These are phyloP conservation scores for Oreochromis mossambicus DNA, from an alignment of 2,797 vertebrate species.

Conservation along the genomic window DNA sequence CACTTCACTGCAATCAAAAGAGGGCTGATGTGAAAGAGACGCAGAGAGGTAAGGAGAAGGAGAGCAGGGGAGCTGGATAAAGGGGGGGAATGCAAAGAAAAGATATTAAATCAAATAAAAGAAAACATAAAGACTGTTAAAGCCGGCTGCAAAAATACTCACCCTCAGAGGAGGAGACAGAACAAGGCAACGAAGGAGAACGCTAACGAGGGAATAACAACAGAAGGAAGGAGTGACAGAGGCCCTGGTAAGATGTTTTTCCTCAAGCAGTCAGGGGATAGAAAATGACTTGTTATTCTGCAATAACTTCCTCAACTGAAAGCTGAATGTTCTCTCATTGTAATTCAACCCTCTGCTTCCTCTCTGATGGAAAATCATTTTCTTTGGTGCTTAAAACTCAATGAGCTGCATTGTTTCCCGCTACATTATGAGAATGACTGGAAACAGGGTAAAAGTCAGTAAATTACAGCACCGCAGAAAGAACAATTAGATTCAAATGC, in stretches of 20 bases:
- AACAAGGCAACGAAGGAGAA: slow-evolving; percentile 28
- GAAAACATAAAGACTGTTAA: slow-evolving; percentile 3
- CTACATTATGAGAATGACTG: slow-evolving; percentile 17
- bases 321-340: slow-evolving; percentile 26
- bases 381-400: slow-evolving; percentile 15
- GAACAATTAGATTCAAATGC: not conserved
- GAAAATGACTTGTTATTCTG: slow-evolving; percentile 17
- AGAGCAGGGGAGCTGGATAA: slow-evolving; percentile 27
- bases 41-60: not conserved
- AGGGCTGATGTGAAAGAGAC: not conserved
- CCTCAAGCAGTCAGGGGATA: not conserved
- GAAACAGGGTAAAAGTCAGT: slow-evolving; percentile 6
- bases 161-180: slow-evolving; percentile 20
- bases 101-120: slow-evolving; percentile 37
- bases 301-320: slow-evolving; percentile 47
- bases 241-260: slow-evolving; percentile 53
- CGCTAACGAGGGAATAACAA: slow-evolving; percentile 26
- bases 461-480: slow-evolving; percentile 6
- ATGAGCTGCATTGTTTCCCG: slow-evolving; percentile 34
- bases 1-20: not conserved
- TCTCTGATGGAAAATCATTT: slow-evolving; percentile 31
- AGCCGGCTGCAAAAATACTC: not conserved
- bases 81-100: slow-evolving; percentile 27
- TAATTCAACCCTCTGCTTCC: slow-evolving; percentile 45
- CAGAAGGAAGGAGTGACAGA: slow-evolving; percentile 26